phyloP scores from a whole-genome alignment of 2,113 vertebrate genomes.

The Terrapene triunguis region DNA sequence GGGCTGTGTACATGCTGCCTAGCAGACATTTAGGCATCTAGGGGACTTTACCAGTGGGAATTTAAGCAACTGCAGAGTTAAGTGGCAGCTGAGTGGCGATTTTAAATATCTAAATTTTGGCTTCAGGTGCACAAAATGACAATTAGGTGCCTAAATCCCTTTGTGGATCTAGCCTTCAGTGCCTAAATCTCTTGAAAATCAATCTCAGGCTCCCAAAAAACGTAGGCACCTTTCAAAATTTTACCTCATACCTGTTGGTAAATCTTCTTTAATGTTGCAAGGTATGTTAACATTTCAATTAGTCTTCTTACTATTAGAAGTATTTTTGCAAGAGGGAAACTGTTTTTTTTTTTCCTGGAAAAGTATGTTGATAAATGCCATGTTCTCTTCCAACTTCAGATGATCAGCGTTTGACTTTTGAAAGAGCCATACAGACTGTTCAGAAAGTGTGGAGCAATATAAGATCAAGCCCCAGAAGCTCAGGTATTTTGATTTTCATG shows the following conservation, averaged over 20 bases:
- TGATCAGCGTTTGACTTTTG: not conserved
- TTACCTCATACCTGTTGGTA: not conserved
- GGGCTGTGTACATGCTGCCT: not conserved
- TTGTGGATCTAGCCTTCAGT: not conserved
- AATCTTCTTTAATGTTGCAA: not conserved
- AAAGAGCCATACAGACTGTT: not conserved
- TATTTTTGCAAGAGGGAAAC: not conserved
- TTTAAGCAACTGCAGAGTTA: not conserved
- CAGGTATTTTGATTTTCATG: not conserved
- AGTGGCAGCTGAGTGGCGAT: not conserved
- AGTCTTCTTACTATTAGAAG: not conserved
- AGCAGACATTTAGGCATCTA: not conserved
- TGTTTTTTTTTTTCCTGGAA: not conserved
- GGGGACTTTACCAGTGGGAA: not conserved
- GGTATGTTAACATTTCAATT: not conserved
- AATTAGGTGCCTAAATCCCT: not conserved
- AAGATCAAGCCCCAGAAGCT: not conserved
- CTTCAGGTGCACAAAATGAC: not conserved
- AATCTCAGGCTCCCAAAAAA: not conserved
- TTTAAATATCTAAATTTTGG: not conserved
- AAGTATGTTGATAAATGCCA: not conserved
- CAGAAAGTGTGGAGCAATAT: conserved; percentile 12
- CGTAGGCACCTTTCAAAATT: not conserved
- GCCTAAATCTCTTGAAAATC: not conserved
- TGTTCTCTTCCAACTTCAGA: not conserved